Conservation (phyloP, 2,888 invertebrate species). For the Drosophila merina region DNA sequence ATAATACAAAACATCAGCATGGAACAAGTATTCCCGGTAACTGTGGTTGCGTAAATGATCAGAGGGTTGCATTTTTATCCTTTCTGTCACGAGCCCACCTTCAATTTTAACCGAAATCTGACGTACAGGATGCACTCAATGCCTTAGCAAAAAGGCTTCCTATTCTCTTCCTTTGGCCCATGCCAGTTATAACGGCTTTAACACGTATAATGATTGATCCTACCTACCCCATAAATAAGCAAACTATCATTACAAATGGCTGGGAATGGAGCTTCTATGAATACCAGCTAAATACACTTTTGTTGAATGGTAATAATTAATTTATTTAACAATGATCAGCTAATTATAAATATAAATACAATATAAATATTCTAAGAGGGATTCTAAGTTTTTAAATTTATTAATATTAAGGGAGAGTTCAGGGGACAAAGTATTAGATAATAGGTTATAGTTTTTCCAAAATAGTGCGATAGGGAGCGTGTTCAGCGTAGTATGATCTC, state of each 20-base stretch:
- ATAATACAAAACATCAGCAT: constrained; percentile 85
- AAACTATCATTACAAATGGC: constrained; percentile 95
- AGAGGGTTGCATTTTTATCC: constrained; percentile 91
- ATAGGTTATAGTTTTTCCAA: too few relatives aligned
- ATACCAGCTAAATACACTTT: constrained; percentile 95
- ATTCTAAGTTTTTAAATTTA: too few relatives aligned
- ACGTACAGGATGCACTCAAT: constrained; percentile 88
- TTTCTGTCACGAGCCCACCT: constrained; percentile 89
- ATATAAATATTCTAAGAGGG: too few relatives aligned
- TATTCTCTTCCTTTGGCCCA: constrained; percentile 92
- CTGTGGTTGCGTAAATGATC: constrained; percentile 91
- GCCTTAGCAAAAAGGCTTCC: constrained; percentile 91
- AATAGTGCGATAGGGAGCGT: too few relatives aligned
- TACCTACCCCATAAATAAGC: constrained; percentile 95
- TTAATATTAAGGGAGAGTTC: too few relatives aligned
- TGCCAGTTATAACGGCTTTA: constrained; percentile 94
- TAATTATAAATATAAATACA: too few relatives aligned
- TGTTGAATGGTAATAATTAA: constrained; percentile 86
- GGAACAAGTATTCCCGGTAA: constrained; percentile 91
- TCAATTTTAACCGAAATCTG: constrained; percentile 83
- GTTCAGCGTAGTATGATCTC: too few relatives aligned
- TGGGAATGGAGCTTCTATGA: constrained; percentile 92
- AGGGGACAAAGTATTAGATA: too few relatives aligned
- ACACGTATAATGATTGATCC: constrained; percentile 91
- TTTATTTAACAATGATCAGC: too few relatives aligned